phyloP scores from a whole-genome alignment of 2,797 vertebrate genomes.

The Aratinga solstitialis region DNA sequence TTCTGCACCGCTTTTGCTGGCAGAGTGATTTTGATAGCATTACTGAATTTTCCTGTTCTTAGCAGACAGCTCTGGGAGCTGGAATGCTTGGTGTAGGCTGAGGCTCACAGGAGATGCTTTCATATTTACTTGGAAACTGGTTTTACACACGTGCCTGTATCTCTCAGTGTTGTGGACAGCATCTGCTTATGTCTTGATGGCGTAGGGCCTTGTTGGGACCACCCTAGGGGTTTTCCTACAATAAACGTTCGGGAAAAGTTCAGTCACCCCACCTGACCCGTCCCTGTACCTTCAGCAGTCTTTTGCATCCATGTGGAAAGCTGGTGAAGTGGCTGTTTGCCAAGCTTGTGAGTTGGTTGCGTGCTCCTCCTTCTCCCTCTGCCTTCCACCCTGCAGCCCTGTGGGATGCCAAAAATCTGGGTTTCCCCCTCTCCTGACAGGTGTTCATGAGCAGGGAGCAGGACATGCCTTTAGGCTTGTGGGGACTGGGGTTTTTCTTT shows the following conservation, averaged over 20 bases:
- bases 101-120: not conserved
- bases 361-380: not conserved
- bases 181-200: not conserved
- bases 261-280: not conserved
- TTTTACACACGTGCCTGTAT: not conserved
- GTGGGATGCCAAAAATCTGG: accelerated
- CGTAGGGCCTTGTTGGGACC: not conserved
- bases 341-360: accelerated
- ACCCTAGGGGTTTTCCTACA: not conserved
- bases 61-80: not conserved
- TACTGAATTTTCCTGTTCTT: not conserved
- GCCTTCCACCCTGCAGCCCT: accelerated
- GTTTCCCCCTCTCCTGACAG: not conserved
- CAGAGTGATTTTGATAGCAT: not conserved
- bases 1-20: not conserved
- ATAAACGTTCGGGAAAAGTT: not conserved
- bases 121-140: not conserved
- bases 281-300: not conserved
- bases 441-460: not conserved
- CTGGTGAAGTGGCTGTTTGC: not conserved
- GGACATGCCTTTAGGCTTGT: not conserved
- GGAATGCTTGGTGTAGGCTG: not conserved
- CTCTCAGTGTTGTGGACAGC: not conserved
- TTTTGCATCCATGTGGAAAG: not conserved
- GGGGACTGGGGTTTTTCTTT: not conserved